These are phyloP conservation scores for Stenolophus ochropezus DNA, from an alignment of 2,888 invertebrate species.

Conservation along the genomic window DNA sequence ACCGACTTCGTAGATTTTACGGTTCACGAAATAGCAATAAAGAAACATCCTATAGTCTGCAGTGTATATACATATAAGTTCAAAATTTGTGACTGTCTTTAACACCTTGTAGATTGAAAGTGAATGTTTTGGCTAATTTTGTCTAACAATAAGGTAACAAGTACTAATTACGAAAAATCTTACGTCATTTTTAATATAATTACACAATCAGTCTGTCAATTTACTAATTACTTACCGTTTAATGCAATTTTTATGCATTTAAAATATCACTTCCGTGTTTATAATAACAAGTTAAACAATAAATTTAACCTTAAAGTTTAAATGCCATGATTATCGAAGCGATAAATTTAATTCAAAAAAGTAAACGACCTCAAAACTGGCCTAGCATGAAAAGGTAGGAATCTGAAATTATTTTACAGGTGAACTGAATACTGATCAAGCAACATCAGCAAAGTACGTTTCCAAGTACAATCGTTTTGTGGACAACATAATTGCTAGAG, in stretches of 20 bases:
- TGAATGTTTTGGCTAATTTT: no score
- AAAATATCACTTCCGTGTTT: neutral
- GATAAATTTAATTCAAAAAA: neutral
- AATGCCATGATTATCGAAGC: neutral
- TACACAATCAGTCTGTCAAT: neutral
- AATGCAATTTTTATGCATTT: neutral
- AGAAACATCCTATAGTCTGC: no score
- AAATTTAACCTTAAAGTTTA: neutral
- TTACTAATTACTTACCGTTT: neutral
- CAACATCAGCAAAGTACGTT: slow-evolving; percentile 83
- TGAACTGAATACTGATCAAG: slow-evolving; percentile 69
- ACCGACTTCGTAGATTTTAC: no score
- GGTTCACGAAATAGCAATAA: no score
- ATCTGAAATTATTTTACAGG: slow-evolving; percentile 63
- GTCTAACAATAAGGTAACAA: no score
- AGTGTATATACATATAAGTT: no score
- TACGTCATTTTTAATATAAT: neutral
- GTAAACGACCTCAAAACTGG: neutral
- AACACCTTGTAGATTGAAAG: no score
- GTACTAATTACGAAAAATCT: no score
- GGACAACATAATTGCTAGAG: slow-evolving; percentile 87
- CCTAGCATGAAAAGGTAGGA: neutral
- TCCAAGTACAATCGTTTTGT: slow-evolving; percentile 90
- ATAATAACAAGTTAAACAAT: neutral
- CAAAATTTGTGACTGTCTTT: no score